Percentiles rank a stretch among this genome's conserved stretches.
These are phyloP conservation scores for Calycopis cecrops DNA, from an alignment of 1,140 invertebrate species.

Conservation along the genomic window DNA sequence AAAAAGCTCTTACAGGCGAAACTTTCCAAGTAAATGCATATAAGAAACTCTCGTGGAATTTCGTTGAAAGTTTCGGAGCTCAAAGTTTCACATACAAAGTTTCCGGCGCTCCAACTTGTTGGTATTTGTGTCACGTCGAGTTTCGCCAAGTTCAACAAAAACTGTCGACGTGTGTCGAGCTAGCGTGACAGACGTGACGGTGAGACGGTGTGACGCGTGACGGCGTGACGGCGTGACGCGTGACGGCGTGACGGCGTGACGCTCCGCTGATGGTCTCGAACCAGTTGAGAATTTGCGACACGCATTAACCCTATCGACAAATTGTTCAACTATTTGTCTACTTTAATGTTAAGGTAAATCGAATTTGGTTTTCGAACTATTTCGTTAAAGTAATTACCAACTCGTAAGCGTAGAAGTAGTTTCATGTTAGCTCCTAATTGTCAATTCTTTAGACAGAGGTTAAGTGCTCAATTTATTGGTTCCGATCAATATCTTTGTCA, in stretches of 20 bases:
- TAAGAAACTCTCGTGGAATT: background rate
- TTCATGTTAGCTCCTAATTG: too few species aligned
- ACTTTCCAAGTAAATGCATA: background rate
- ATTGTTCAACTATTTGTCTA: background rate
- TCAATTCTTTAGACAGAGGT: too few species aligned
- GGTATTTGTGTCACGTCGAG: constrained; percentile 6
- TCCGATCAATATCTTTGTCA: too few species aligned
- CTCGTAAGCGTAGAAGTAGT: too few species aligned
- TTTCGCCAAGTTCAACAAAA: constrained; percentile 1
- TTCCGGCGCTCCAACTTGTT: constrained; percentile 1
- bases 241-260: background rate
- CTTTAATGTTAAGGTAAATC: background rate
- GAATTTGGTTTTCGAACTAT: background rate
- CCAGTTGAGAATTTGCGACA: background rate
- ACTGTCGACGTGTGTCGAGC: constrained; percentile 5
- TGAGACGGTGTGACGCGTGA: too few species aligned
- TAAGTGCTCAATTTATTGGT: too few species aligned
- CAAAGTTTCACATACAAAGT: constrained; percentile 3
- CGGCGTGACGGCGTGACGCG: background rate
- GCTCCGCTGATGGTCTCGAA: background rate
- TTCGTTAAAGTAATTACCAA: background rate
- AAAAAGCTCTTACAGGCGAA: background rate
- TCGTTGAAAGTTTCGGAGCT: background rate
- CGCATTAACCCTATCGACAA: background rate
- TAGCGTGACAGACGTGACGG: constrained; percentile 4